A percentile compares a stretch with the other conserved stretches of the same genome.
Conservation (phyloP, 2,113 vertebrate genomes). For the Eolophus roseicapilla region DNA sequence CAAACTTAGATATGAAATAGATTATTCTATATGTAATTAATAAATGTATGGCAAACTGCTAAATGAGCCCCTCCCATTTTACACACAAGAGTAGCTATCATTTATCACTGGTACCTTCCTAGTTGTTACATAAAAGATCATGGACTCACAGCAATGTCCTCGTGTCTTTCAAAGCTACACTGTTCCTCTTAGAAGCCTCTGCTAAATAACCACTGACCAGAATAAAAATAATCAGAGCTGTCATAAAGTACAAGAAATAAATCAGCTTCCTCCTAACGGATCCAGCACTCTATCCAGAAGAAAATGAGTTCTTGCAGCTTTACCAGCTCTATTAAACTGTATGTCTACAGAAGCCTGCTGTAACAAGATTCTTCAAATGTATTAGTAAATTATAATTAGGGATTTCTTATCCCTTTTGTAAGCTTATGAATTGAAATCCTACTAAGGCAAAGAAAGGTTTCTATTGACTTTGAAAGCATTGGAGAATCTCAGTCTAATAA, state of each 20-base stretch:
- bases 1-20: not conserved
- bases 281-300: not conserved
- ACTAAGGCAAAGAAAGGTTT: not conserved
- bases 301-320: not conserved
- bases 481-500: not conserved
- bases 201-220: not conserved
- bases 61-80: not conserved
- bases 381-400: slow-evolving; percentile 20
- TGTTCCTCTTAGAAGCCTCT: not conserved
- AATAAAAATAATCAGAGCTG: not conserved
- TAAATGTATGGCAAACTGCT: not conserved
- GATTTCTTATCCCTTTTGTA: not conserved
- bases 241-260: not conserved
- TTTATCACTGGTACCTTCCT: not conserved
- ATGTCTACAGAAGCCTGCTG: not conserved
- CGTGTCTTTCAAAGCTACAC: not conserved
- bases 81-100: not conserved
- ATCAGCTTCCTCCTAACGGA: not conserved
- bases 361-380: not conserved
- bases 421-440: not conserved
- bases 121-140: not conserved
- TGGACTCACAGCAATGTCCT: not conserved
- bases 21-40: not conserved
- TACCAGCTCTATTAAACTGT: not conserved
- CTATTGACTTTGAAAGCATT: not conserved